Percentiles rank a stretch among this genome's conserved stretches.
phyloP scores from a whole-genome alignment of 2,888 invertebrate genomes.

The Tenthredo amoena region DNA sequence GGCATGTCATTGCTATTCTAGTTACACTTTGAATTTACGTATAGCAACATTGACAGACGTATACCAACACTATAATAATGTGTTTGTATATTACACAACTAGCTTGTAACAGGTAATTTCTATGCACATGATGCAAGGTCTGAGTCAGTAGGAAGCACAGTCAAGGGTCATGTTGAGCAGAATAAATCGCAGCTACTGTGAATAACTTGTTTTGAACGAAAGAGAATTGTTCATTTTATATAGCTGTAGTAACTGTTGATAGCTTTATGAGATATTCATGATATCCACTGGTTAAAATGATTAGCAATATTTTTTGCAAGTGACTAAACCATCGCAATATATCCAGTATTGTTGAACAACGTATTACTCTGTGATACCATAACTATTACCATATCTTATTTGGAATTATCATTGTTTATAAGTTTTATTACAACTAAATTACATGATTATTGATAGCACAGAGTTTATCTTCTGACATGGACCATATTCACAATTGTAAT shows the following conservation, averaged over 20 bases:
- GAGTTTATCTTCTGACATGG: neutral
- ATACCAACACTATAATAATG: neutral
- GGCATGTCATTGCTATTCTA: neutral
- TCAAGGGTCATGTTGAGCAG: slow-evolving; percentile 12
- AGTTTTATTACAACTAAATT: neutral
- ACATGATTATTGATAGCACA: neutral
- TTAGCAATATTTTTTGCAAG: neutral
- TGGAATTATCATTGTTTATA: neutral
- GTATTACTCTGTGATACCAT: neutral
- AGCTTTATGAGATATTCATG: neutral
- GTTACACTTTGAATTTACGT: neutral
- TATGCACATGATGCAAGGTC: slow-evolving; percentile 3
- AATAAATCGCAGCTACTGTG: neutral
- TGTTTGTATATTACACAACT: neutral
- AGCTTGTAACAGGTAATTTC: neutral
- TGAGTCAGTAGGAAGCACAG: neutral
- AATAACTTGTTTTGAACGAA: neutral
- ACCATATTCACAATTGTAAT: neutral
- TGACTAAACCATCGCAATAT: neutral
- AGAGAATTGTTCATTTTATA: neutral
- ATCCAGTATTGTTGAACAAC: neutral
- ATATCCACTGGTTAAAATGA: neutral
- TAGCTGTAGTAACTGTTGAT: neutral
- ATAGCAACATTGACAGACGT: neutral
- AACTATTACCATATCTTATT: neutral